phyloP scores from a whole-genome alignment of 2,888 invertebrate species.

The Pachydiplax longipennis region DNA sequence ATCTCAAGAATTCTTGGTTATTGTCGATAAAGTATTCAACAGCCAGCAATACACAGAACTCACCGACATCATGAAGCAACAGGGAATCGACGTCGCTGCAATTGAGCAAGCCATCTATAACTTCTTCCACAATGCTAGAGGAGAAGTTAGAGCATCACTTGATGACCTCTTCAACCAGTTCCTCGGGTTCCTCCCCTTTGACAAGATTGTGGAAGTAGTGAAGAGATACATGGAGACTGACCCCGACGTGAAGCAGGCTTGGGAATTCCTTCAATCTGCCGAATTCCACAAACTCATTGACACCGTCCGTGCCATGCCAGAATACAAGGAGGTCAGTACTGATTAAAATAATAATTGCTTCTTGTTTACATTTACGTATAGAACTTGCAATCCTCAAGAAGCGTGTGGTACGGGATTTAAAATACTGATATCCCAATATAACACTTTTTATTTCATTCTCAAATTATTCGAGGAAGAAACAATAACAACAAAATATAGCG shows the following conservation, averaged over 20 bases:
- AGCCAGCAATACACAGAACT: neutral
- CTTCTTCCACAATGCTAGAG: neutral
- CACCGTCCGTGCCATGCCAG: neutral
- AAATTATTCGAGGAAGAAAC: no score
- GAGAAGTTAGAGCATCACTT: neutral
- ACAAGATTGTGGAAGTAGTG: neutral
- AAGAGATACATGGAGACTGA: neutral
- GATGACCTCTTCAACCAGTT: neutral
- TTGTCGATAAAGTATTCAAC: conserved; percentile 49
- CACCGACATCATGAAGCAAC: neutral
- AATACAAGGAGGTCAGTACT: neutral
- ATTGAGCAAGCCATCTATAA: neutral
- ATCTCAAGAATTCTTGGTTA: conserved; percentile 51
- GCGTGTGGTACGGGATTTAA: neutral
- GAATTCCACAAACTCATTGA: neutral
- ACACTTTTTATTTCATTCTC: no score
- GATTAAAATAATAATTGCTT: no score
- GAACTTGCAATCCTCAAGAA: no score
- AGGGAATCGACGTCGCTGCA: neutral
- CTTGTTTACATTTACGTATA: no score
- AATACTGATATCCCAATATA: no score
- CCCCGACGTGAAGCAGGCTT: neutral
- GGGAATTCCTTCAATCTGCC: neutral
- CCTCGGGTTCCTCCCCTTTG: neutral
- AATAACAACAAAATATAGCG: no score